Conservation (phyloP, 1,140 invertebrate species). For the Halesus radiatus region DNA sequence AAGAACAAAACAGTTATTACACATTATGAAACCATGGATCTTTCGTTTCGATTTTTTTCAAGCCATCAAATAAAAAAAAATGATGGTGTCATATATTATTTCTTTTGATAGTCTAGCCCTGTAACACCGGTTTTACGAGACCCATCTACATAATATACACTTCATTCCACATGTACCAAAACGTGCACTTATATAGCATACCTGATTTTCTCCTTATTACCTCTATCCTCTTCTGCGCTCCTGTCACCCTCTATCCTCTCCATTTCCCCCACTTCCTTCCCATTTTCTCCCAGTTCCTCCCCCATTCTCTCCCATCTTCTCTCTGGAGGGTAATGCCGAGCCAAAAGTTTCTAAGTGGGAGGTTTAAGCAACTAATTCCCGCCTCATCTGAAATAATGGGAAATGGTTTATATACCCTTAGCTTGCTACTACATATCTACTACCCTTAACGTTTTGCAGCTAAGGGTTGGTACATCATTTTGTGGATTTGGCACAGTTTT, state of each 20-base stretch:
- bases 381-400: conserved; percentile 23
- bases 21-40: too few species aligned
- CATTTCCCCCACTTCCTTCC: neutral
- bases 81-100: too few species aligned
- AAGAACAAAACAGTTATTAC: too few species aligned
- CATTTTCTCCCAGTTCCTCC: neutral
- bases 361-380: conserved; percentile 31
- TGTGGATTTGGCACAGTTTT: too few species aligned
- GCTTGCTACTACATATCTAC: neutral
- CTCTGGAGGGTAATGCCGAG: neutral
- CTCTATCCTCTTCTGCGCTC: neutral
- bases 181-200: neutral
- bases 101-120: too few species aligned
- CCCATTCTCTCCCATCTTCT: neutral
- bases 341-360: conserved; percentile 30
- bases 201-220: neutral
- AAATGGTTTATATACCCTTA: neutral
- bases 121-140: neutral
- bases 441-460: too few species aligned
- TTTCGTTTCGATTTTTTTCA: too few species aligned
- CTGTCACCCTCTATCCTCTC: neutral
- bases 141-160: neutral
- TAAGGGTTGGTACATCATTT: too few species aligned
- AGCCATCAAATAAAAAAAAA: too few species aligned
- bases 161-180: neutral